Percentiles rank a stretch among this genome's conserved stretches.
Evolutionary conservation across 2,888 invertebrate species (phyloP).

Genomic region (Clepsis dumicolana): DNA sequence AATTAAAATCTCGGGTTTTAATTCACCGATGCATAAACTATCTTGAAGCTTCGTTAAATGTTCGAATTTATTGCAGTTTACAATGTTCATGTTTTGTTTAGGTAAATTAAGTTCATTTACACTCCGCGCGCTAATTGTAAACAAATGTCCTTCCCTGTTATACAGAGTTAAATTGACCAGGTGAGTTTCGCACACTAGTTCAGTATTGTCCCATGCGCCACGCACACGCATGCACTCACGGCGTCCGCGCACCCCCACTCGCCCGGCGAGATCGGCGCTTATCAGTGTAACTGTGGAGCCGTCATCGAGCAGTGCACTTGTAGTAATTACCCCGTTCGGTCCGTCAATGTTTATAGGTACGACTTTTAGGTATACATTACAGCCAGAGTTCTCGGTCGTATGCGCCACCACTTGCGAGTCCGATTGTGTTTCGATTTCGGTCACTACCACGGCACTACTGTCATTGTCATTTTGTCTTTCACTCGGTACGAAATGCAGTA

Average conservation of each 20-base stretch:
- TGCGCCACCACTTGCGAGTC: constrained; percentile 26
- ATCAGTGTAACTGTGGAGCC: constrained; percentile 51
- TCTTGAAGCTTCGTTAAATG: constrained; percentile 1
- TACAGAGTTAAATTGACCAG: constrained; percentile 2
- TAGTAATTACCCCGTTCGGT: constrained; percentile 44
- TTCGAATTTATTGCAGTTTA: constrained; percentile 3
- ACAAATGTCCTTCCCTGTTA: background rate
- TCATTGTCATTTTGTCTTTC: background rate
- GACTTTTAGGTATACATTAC: constrained; percentile 46
- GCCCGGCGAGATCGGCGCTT: constrained; percentile 41
- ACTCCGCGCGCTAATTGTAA: constrained; percentile 12
- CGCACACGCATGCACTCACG: constrained; percentile 46
- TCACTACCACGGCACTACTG: background rate
- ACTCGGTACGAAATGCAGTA: constrained; percentile 40
- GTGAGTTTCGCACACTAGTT: constrained; percentile 1
- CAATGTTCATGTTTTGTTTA: background rate
- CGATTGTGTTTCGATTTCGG: background rate
- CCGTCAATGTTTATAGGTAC: constrained; percentile 47
- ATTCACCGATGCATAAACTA: background rate
- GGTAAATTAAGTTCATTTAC: constrained; percentile 5
- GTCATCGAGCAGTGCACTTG: constrained; percentile 49
- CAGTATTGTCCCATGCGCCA: constrained; percentile 43
- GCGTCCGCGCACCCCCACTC: constrained; percentile 46
- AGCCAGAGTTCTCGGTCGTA: background rate
- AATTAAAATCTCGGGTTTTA: background rate